Evolutionary conservation across 64 coral and sea anemone genomes (phyloP), one percentile per base, ranked within the genome.

Genomic region (Montipora cactus): DNA sequence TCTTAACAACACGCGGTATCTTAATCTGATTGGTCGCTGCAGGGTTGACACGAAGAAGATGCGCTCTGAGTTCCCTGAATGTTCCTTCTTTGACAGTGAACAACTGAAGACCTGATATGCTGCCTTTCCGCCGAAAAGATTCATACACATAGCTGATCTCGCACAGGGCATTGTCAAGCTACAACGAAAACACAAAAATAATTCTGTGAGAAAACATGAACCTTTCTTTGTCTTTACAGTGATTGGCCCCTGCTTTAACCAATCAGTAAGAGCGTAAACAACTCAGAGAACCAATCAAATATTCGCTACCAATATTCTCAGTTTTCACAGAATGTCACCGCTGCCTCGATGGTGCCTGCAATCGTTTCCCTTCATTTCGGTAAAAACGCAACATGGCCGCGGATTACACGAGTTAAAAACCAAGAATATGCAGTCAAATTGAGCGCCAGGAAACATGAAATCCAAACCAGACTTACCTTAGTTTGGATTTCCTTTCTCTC

Each of bases 1-100:
- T 80, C 79, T 93, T 93, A 10, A 93, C 57, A 53, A 93, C 92
- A 71, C 84, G 92, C 10, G 92, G 92, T 57, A 93, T 93, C 57
- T 93, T 93, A 3, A 93, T 78, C 57, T 93, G 92, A 71, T 93
- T 93, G 19, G 83, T 76, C 7, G 84, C 92, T 4, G 92, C 84
- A 2, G 92, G 84, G 66, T 93, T 93, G 44, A 73, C 44, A 20
- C 45, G 59, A 8, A 93, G 84, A 45, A 93, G 92, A 87, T 73
- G 79, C 18, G 18, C 45, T 69, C 84, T 80, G 8, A 93, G 74
- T 73, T 67, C 25, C 12, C 11, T 25, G 61, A 93, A 93, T 0
- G 92, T 81, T 67, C 92, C 92, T 16, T 70, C 79, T 79, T 79
- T 80, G 10, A 93, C 70, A 10, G 66, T 55, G 22, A 74, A 93